Conservation (phyloP, 2,113 vertebrate species). For the Upupa epops region DNA sequence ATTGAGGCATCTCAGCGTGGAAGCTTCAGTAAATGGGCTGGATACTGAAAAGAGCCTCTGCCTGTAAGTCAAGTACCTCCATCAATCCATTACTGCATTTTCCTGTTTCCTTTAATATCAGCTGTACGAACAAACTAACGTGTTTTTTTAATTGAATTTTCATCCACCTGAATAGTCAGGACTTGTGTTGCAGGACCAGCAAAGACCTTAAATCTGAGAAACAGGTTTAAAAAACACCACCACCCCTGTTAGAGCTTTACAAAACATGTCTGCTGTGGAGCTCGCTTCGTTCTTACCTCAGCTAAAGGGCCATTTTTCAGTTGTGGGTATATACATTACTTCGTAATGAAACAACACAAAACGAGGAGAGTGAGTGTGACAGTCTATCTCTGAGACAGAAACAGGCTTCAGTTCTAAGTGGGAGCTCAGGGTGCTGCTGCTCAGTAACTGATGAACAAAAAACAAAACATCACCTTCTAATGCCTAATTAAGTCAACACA, state of each 20-base stretch:
- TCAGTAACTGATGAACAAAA: background rate
- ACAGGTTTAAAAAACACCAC: background rate
- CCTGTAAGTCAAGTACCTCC: background rate
- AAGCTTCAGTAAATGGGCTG: background rate
- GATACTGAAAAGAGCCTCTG: background rate
- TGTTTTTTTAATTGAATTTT: accelerated
- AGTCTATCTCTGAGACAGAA: background rate
- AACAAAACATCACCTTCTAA: background rate
- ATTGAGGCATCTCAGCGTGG: background rate
- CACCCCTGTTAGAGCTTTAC: background rate
- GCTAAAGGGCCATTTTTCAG: background rate
- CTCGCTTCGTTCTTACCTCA: background rate
- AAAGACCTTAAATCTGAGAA: background rate
- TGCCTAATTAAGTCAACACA: background rate
- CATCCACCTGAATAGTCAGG: background rate
- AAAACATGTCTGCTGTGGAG: background rate
- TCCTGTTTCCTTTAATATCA: background rate
- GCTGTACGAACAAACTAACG: background rate
- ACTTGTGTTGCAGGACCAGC: background rate
- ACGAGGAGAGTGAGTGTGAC: background rate
- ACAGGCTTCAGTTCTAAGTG: background rate
- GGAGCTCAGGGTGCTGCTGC: background rate
- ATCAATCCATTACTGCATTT: background rate
- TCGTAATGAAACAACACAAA: background rate
- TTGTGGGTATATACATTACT: background rate